Evolutionary conservation across 92 coral and sea anemone species (phyloP).

Genomic region (Montipora capitata): DNA sequence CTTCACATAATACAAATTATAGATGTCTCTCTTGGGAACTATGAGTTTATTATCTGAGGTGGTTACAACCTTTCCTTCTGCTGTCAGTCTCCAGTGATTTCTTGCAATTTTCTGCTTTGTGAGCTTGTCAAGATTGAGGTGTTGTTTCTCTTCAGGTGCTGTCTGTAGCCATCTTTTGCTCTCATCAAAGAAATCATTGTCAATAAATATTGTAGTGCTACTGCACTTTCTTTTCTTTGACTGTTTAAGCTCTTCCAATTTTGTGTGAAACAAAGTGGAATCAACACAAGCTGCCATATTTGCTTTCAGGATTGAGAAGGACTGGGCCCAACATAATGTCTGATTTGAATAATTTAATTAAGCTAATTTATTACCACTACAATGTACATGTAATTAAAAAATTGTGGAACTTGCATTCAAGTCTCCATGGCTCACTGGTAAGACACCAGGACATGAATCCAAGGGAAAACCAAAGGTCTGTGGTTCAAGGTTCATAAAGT

Average conservation of each 20-base stretch:
- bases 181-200: background rate
- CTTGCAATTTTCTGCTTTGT: slow-evolving; percentile 21
- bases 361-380: background rate
- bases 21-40: slow-evolving; percentile 26
- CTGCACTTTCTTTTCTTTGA: slow-evolving; percentile 24
- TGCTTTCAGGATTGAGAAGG: slow-evolving; percentile 15
- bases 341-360: slow-evolving; percentile 8
- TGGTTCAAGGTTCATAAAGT: no score
- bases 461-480: background rate
- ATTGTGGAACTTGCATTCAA: background rate
- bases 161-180: slow-evolving; percentile 3
- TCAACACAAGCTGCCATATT: slow-evolving; percentile 14
- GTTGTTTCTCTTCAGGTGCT: background rate
- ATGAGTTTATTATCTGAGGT: slow-evolving; percentile 38
- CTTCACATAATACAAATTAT: background rate
- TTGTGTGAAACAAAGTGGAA: slow-evolving; percentile 7
- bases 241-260: slow-evolving; percentile 12
- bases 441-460: slow-evolving; percentile 24
- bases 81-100: background rate
- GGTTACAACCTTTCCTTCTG: slow-evolving; percentile 35
- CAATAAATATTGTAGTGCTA: slow-evolving; percentile 7
- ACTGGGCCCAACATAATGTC: background rate
- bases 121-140: background rate
- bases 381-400: no score
- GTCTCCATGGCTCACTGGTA: background rate